These are phyloP conservation scores for Petromus typicus DNA, from an alignment of 2,113 vertebrate species.

Conservation along the genomic window DNA sequence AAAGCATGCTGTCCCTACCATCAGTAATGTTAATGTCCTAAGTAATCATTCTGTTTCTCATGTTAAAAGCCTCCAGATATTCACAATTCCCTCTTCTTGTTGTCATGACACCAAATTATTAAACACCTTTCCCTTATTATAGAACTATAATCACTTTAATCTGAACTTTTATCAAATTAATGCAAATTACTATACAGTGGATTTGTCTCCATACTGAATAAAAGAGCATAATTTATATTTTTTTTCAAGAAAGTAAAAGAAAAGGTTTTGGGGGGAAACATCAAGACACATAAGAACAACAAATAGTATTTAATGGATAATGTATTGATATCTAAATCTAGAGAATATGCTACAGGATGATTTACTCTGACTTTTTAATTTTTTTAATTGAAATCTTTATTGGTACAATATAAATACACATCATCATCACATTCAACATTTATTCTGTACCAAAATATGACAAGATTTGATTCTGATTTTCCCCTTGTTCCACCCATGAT, in stretches of 20 bases:
- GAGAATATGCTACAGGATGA: not conserved
- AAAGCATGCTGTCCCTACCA: not conserved
- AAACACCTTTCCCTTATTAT: not conserved
- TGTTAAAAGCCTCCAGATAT: conserved; percentile 13
- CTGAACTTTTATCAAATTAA: not conserved
- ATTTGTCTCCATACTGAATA: not conserved
- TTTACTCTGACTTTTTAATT: not conserved
- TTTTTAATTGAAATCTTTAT: no score
- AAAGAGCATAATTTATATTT: not conserved
- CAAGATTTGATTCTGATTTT: no score
- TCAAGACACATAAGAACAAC: not conserved
- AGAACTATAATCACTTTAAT: conserved; percentile 2
- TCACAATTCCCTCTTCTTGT: not conserved
- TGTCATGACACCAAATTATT: conserved; percentile 27
- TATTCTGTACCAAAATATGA: no score
- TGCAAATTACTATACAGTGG: conserved; percentile 2
- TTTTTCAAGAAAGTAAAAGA: not conserved
- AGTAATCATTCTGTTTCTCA: not conserved
- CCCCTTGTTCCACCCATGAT: no score
- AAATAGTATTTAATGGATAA: not conserved
- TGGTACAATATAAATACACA: no score
- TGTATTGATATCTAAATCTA: not conserved
- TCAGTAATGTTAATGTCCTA: not conserved
- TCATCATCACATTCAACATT: no score
- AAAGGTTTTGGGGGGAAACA: not conserved